Evolutionary conservation across 64 coral and sea anemone genomes (phyloP), one percentile per base, ranked within the genome.

Genomic region (Cladopsammia gracilis): DNA sequence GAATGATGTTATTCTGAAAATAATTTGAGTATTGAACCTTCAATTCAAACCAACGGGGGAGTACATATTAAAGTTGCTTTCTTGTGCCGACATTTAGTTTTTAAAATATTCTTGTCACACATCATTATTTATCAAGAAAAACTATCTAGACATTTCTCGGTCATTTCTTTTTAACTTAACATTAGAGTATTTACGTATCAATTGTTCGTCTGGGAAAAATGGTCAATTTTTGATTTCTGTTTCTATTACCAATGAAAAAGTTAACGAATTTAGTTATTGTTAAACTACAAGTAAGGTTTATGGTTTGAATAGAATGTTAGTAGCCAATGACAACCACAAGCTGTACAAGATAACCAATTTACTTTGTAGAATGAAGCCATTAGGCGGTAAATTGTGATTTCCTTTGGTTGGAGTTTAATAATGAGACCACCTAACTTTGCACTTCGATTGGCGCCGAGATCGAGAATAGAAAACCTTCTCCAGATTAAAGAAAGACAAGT

Each of bases 221-320:
- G 10, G 24, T 79, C 25, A 7, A 20, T 80, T 43, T 44, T 46
- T 60, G 13, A 34, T 79, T 62, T 11, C 26, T 68, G 43, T 67
- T 66, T 65, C 25, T 48, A 52, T 62, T 18, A 25, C 5, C 6
- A 46, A 19, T 73, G 46, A 50, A 46, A 83, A 84, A 49, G 80
- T 84, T 84, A 68, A 50, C 60, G 45, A 84, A 84, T 7, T 25
- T 61, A 26, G 77, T 80, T 25, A 84, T 50, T 68, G 64, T 49
- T 10, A 67, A 20, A 48, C 62, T 34, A 20, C 18, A 84, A 19
- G 46, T 67, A 84, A 57, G 15, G 76, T 54, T 15, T 42, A 26
- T 80, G 8, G 77, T 46, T 80, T 61, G 18, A 80, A 11, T 43
- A 34, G 6, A 24, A 84, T 65, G 67, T 84, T 84, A 48, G 18